Base-by-base conservation (phyloP, 2,113 vertebrate species). In the Limanda limanda region DNA sequence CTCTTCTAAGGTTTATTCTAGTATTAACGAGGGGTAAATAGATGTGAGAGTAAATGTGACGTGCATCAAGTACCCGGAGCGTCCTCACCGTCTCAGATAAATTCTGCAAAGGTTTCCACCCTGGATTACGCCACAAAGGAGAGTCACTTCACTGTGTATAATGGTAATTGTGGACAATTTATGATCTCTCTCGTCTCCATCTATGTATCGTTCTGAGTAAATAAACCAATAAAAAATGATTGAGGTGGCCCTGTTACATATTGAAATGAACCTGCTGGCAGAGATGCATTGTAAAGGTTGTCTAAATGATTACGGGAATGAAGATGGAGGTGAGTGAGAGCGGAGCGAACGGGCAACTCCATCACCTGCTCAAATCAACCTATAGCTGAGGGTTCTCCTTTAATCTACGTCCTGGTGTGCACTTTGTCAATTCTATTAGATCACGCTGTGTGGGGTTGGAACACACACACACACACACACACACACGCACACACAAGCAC, bases 151-250 rank as follows among this genome's bases (percentile, higher is more conserved):
- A 71, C 62, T 80, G 76, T 75, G 80, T 74, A 68, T 87, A 84
- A 87, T 76, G 83, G 80, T 88, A 90, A 93, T 88, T 86, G 85
- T 69, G 81, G 64, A 80, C 79, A 89, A 92, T 92, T 91, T 91
- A 92, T 85, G 90, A 89, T 78, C 88, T 67, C 73, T 71, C 70
- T 58, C 0, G 60, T 76, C 88, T 68, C 82, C 89, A 89, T 92
- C 76, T 86, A 84, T 88, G 90, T 88, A 90, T 90, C 78, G 81
- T 84, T 86, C 78, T 71, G 79, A 86, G 90, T 91, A 92, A 91
- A 91, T 93, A 92, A 92, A 91, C 87, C 90, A 87, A 89, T 92
- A 92, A 88, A 89, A 89, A 55, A 87, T 89, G 88, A 91, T 85
- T 78, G 82, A 91, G 85, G 62, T 74, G 88, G 85, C 73, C 73